A percentile compares a stretch with the other conserved stretches of the same genome.
Evolutionary conservation across 2,888 invertebrate genomes (phyloP).

Genomic region (Ferrisia virgata): DNA sequence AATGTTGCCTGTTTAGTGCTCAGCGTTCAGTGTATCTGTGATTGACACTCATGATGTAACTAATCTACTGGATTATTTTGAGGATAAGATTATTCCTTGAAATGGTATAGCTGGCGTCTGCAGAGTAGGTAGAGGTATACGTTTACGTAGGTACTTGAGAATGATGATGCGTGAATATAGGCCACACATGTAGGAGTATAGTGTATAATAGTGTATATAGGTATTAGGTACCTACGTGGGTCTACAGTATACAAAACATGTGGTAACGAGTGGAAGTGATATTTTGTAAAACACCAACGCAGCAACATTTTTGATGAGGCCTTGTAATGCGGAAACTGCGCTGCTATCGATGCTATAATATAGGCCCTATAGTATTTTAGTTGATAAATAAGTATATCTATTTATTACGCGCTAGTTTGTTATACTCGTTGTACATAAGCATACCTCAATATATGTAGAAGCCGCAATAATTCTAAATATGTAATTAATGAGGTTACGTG

Average conservation of each 20-base stretch:
- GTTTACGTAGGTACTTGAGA: background rate
- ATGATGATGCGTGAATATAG: background rate
- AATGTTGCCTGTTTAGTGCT: background rate
- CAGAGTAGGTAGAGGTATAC: background rate
- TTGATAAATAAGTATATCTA: slow-evolving; percentile 1
- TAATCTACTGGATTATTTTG: background rate
- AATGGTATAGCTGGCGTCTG: background rate
- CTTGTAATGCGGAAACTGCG: background rate
- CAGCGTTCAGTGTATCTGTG: background rate
- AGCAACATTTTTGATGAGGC: background rate
- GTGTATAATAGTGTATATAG: too few species aligned
- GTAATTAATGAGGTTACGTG: slow-evolving; percentile 30
- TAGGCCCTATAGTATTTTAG: background rate
- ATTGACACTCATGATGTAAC: background rate
- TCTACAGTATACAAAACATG: background rate
- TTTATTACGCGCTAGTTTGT: background rate
- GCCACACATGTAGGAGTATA: background rate
- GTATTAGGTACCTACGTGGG: background rate
- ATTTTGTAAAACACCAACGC: background rate
- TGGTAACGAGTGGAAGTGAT: background rate
- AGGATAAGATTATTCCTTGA: background rate
- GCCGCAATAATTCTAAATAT: slow-evolving; percentile 19
- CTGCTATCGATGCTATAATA: background rate
- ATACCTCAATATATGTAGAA: background rate
- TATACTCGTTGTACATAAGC: background rate